Percentiles rank a stretch among this genome's conserved stretches.
phyloP scores from a whole-genome alignment of 1,140 invertebrate species.

The Aphaenogaster floridana region DNA sequence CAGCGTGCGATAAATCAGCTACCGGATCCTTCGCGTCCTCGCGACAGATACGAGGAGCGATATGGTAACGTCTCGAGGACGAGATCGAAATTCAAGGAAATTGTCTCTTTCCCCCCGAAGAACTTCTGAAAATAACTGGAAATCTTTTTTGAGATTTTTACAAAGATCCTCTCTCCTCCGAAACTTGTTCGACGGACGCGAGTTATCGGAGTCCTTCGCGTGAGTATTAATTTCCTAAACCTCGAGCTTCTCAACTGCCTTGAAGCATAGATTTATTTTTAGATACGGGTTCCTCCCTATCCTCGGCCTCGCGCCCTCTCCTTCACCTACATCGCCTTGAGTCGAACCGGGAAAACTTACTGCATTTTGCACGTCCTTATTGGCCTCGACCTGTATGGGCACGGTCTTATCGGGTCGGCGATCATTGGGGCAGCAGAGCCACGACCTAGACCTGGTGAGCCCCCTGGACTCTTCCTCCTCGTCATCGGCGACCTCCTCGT shows the following conservation, averaged over 20 bases:
- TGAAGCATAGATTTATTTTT: neutral
- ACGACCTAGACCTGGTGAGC: constrained; percentile 77
- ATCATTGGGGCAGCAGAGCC: constrained; percentile 80
- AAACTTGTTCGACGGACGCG: neutral
- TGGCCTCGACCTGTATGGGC: constrained; percentile 74
- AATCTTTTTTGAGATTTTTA: neutral
- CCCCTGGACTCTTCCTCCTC: constrained; percentile 70
- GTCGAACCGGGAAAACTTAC: constrained; percentile 67
- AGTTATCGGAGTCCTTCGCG: neutral
- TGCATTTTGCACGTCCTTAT: constrained; percentile 66
- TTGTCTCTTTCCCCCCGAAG: neutral
- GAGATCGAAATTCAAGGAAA: neutral
- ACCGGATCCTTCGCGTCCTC: neutral
- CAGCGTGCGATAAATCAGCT: constrained; percentile 34
- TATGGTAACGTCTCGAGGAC: neutral
- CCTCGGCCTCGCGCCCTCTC: neutral
- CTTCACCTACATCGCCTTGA: neutral
- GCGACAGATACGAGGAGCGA: constrained; percentile 19
- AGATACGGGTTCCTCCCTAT: neutral
- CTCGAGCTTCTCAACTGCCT: neutral
- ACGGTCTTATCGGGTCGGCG: constrained; percentile 74
- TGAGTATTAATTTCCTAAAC: neutral
- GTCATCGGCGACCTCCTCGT: constrained; percentile 74
- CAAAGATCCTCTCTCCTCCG: neutral
- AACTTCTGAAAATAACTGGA: neutral